Conservation (phyloP, 2,797 vertebrate genomes). For the Champsocephalus esox region DNA sequence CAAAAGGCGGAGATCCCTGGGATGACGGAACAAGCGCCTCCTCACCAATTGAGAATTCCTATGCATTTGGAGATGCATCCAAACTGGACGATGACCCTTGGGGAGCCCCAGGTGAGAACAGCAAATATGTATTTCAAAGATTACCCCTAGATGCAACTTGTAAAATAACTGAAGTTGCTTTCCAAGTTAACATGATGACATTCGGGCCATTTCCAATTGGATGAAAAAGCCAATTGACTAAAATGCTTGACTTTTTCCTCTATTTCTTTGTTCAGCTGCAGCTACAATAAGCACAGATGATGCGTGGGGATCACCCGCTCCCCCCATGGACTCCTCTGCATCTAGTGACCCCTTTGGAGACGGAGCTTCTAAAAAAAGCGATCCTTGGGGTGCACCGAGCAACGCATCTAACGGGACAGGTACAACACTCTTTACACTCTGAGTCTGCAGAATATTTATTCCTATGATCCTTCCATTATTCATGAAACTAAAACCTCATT, state of each 20-base stretch:
- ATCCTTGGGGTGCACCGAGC: constrained; percentile 85
- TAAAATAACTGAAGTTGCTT: not conserved
- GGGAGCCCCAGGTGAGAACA: constrained; percentile 77
- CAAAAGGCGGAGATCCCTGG: constrained; percentile 70
- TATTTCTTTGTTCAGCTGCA: constrained; percentile 45
- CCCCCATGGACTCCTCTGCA: constrained; percentile 65
- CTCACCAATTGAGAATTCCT: constrained; percentile 43
- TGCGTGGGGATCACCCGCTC: constrained; percentile 78
- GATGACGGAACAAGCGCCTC: constrained; percentile 39
- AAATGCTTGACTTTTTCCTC: not conserved
- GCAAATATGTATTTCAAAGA: not conserved
- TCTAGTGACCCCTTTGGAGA: constrained; percentile 88
- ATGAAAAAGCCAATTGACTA: not conserved
- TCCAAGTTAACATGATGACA: not conserved
- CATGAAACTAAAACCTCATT: not conserved
- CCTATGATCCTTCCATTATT: constrained; percentile 25
- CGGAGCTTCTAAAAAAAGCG: constrained; percentile 71
- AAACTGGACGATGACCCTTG: constrained; percentile 79
- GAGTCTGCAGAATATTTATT: not conserved
- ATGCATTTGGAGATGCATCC: constrained; percentile 76
- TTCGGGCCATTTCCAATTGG: too few species aligned
- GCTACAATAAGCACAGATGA: constrained; percentile 69
- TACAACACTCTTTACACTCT: constrained; percentile 20
- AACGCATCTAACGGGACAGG: constrained; percentile 60
- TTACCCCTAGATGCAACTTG: not conserved